Base-by-base conservation (phyloP, 2,797 vertebrate genomes). In the Rhabdophis nuchalis region DNA sequence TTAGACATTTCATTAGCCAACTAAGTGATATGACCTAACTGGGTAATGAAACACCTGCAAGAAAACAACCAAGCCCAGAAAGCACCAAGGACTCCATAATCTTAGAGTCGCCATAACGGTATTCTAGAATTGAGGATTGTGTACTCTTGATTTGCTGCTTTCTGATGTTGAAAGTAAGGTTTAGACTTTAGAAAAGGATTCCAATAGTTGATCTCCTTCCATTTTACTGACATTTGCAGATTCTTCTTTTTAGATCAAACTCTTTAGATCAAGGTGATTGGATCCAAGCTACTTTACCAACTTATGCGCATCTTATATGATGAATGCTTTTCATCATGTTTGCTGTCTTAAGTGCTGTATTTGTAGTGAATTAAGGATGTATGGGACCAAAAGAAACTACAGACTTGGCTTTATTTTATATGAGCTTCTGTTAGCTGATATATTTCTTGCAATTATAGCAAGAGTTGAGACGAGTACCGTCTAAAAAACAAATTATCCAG, bases 321-420 rank as follows among this genome's bases (percentile, higher is more conserved):
- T 92, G 86, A 46, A 93, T 95, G 95, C 0, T 93, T 96, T 95
- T 93, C 85, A 72, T 96, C 94, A 91, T 2, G 20, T 27, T 2
- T 94, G 25, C 91, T 87, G 54, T 54, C 3, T 11, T 36, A 52
- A 93, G 58, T 0, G 0, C 91, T 92, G 77, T 46, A n/a, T 95
- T 93, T 94, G 93, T 77, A 87, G 91, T 82, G 29, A 91, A 94
- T 93, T 20, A 0, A 94, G 93, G 87, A 94, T 92, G 88, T 52
- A 95, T 95, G 94, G 93, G 91, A 90, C 87, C 86, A 25, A 86
- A 90, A 91, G 94, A 85, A 88, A 92, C 5, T 91, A 93, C 58
- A 82, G n/a, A 94, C 92, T 95, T 94, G 86, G 93, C 27, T 94
- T 94, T 95, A 93, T 95, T 77, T 95, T 95, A 95, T 95, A 95